These are phyloP conservation scores for Phymatocera aterrima DNA, from an alignment of 2,888 invertebrate genomes.

Conservation along the genomic window DNA sequence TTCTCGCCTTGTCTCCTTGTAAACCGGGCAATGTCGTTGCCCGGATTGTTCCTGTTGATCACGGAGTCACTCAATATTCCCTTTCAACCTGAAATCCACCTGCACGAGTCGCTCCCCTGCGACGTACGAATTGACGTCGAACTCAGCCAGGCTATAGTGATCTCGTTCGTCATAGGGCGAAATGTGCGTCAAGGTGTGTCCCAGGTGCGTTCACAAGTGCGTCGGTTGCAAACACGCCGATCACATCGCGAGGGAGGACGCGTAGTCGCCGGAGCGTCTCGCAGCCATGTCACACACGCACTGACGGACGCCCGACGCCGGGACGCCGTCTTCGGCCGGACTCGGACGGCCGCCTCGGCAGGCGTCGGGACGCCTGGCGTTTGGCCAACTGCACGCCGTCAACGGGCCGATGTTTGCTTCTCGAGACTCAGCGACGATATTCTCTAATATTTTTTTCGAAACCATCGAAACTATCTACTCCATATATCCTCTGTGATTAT, in stretches of 20 bases:
- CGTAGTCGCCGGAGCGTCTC: conserved; percentile 71
- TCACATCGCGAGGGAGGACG: conserved; percentile 65
- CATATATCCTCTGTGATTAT: not conserved
- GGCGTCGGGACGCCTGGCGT: conserved; percentile 70
- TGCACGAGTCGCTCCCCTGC: conserved; percentile 34
- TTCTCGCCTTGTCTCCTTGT: not conserved
- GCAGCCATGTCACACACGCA: conserved; percentile 73
- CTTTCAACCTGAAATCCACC: conserved; percentile 39
- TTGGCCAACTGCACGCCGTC: conserved; percentile 60
- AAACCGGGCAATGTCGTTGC: not conserved
- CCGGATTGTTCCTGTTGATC: not conserved
- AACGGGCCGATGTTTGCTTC: conserved; percentile 49
- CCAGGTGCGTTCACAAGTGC: conserved; percentile 36
- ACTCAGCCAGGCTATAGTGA: conserved; percentile 15
- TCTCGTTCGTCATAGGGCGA: conserved; percentile 40
- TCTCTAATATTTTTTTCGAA: not conserved
- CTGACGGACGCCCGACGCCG: conserved; percentile 74
- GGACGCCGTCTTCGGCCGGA: conserved; percentile 71
- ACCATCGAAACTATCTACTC: conserved; percentile 1
- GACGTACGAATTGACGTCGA: conserved; percentile 26
- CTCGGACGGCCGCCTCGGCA: conserved; percentile 71
- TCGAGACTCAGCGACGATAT: conserved; percentile 52
- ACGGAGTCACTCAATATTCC: not conserved
- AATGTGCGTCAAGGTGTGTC: conserved; percentile 34
- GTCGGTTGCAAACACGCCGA: conserved; percentile 44